These are phyloP conservation scores for Acanthornis magna DNA, from an alignment of 2,797 vertebrate species.

Conservation along the genomic window DNA sequence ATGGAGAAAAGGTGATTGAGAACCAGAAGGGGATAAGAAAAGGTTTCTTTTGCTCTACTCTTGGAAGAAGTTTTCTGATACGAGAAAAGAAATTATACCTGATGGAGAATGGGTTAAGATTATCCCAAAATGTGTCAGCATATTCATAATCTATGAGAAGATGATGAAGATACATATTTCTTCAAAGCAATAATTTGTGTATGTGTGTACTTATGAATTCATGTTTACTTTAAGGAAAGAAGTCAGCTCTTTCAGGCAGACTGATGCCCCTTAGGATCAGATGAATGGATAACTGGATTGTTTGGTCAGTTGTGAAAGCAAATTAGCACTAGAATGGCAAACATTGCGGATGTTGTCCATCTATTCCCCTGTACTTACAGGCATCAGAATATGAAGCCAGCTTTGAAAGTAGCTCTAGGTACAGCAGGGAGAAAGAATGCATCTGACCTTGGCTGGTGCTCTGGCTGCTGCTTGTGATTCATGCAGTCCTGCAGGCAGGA, in stretches of 20 bases:
- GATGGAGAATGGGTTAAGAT: background rate
- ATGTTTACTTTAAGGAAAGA: background rate
- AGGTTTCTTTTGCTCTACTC: background rate
- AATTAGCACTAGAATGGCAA: background rate
- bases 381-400: background rate
- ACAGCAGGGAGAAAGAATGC: background rate
- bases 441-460: background rate
- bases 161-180: background rate
- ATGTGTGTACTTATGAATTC: background rate
- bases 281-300: background rate
- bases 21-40: background rate
- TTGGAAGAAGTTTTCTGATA: background rate
- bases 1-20: background rate
- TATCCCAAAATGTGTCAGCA: background rate
- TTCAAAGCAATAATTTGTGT: background rate
- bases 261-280: background rate
- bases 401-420: background rate
- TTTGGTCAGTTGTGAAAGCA: background rate
- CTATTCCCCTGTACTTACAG: background rate
- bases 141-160: background rate
- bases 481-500: background rate
- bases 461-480: background rate
- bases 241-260: background rate
- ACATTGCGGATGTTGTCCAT: background rate
- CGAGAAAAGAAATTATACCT: background rate